Conservation (phyloP, 92 coral and sea anemone genomes). For the Heliopora coerulea region DNA sequence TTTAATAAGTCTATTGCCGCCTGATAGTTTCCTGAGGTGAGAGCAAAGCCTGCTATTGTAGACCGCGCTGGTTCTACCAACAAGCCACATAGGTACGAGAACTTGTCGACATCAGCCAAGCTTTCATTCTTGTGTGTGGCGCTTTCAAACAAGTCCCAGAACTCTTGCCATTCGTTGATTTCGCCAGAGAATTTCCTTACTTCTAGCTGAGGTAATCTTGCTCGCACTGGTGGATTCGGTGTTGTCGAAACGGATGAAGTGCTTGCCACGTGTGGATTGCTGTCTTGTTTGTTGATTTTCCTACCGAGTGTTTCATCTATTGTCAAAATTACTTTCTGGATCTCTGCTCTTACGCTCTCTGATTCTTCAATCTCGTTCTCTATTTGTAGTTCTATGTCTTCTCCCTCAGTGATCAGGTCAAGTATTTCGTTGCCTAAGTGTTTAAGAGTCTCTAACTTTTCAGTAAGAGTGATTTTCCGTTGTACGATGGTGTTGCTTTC, state of each 20-base stretch:
- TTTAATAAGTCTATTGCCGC: constrained; percentile 30
- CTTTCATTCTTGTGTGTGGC: constrained; percentile 46
- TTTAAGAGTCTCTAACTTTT: background rate
- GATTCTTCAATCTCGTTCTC: background rate
- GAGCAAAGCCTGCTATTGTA: constrained; percentile 49
- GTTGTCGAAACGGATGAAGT: background rate
- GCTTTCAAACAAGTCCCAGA: constrained; percentile 59
- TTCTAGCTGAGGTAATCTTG: constrained; percentile 43
- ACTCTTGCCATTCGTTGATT: constrained; percentile 52
- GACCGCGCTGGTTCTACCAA: constrained; percentile 33
- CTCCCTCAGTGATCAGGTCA: background rate
- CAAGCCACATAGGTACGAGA: constrained; percentile 24
- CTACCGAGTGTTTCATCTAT: background rate
- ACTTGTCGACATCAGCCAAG: constrained; percentile 45
- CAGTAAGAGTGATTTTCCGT: background rate
- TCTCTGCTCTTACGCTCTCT: background rate
- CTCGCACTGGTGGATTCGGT: constrained; percentile 21
- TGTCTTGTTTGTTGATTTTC: background rate
- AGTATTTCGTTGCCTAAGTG: constrained; percentile 30
- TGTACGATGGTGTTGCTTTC: too few relatives aligned
- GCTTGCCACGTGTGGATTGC: background rate
- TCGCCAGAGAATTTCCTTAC: constrained; percentile 37
- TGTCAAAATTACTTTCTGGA: background rate
- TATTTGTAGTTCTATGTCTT: background rate
- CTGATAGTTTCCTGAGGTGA: constrained; percentile 38